Evolutionary conservation across 2,797 vertebrate species (phyloP).

Genomic region (Apogon hyalosoma): DNA sequence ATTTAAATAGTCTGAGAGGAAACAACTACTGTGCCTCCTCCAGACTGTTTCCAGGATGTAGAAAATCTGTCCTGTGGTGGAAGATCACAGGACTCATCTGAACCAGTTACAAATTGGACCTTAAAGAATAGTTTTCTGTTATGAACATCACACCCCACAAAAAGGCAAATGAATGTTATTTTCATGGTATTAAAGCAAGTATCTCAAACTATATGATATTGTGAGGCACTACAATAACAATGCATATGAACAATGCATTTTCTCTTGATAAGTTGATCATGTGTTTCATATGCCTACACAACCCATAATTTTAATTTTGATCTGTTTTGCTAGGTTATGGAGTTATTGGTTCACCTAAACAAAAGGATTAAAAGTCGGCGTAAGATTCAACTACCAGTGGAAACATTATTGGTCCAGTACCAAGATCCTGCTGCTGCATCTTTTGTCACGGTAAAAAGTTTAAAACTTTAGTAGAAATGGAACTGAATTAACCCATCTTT

Average conservation of each 20-base stretch:
- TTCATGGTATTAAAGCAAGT: too few relatives aligned
- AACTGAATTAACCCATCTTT: too few relatives aligned
- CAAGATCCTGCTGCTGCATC: slow-evolving; percentile 97
- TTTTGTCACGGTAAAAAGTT: slow-evolving; percentile 92
- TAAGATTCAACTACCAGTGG: slow-evolving; percentile 97
- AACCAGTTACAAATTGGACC: too few relatives aligned
- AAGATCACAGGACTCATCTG: too few relatives aligned
- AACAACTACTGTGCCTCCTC: too few relatives aligned
- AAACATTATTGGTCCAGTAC: slow-evolving; percentile 96
- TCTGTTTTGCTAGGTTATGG: slow-evolving; percentile 91
- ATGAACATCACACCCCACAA: too few relatives aligned
- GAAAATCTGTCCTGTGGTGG: too few relatives aligned
- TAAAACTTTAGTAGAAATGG: neutral
- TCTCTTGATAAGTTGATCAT: neutral
- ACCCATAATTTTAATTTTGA: neutral
- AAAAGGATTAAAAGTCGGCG: slow-evolving; percentile 98
- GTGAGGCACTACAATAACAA: neutral
- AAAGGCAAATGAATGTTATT: too few relatives aligned
- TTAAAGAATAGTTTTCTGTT: too few relatives aligned
- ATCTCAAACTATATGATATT: too few relatives aligned
- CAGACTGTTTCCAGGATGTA: too few relatives aligned
- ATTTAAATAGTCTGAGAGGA: too few relatives aligned
- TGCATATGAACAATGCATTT: neutral
- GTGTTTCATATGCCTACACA: slow-evolving; percentile 1
- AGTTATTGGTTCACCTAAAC: slow-evolving; percentile 95